Percentiles rank a stretch among this genome's conserved stretches.
phyloP scores from a whole-genome alignment of 2,113 vertebrate genomes.

The Chaetorhynchus papuensis region DNA sequence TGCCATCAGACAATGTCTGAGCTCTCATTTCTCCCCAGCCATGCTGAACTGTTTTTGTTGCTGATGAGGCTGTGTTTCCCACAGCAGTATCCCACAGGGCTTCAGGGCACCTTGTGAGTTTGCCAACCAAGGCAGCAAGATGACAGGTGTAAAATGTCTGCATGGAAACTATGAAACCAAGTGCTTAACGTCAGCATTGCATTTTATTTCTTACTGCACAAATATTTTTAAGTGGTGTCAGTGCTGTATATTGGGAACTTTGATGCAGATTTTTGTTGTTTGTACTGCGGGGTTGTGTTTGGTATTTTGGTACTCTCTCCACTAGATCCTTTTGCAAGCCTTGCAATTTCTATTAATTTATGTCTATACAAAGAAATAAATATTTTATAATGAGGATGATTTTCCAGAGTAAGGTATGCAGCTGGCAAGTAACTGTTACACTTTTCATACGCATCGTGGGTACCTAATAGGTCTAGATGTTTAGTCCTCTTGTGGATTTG shows the following conservation, averaged over 20 bases:
- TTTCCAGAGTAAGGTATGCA: constrained; percentile 32
- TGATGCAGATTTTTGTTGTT: not conserved
- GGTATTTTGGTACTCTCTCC: not conserved
- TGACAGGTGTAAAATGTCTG: constrained; percentile 38
- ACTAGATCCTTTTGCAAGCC: not conserved
- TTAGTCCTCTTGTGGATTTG: not conserved
- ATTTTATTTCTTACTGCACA: not conserved
- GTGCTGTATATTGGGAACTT: not conserved
- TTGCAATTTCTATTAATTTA: constrained; percentile 3
- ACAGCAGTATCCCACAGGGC: constrained; percentile 17
- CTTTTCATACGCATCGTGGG: not conserved
- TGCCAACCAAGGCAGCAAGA: not conserved
- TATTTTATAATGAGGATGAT: constrained; percentile 46
- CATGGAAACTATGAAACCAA: constrained; percentile 44
- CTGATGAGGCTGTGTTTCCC: constrained; percentile 53
- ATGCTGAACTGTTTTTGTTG: constrained; percentile 50
- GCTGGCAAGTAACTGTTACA: not conserved
- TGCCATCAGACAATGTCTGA: constrained; percentile 76
- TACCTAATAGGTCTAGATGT: not conserved
- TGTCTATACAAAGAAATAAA: constrained; percentile 18
- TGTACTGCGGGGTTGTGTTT: not conserved
- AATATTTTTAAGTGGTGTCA: not conserved
- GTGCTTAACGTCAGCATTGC: not conserved
- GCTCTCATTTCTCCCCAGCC: constrained; percentile 63
- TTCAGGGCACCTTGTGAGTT: constrained; percentile 57